These are phyloP conservation scores for Siniperca chuatsi DNA, from an alignment of 2,113 vertebrate species.

Conservation along the genomic window DNA sequence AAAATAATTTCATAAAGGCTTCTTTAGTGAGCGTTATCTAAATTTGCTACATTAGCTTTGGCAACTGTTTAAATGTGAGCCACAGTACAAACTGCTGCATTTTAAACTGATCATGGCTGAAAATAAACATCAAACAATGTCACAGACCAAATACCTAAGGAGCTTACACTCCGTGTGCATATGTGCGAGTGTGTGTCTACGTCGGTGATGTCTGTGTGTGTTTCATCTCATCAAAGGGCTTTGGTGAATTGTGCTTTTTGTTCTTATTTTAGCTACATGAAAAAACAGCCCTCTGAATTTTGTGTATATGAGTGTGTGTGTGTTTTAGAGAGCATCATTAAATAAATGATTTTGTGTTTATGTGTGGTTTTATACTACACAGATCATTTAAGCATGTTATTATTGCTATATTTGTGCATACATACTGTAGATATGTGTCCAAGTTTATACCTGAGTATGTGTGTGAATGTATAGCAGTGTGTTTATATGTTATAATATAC, in stretches of 20 bases:
- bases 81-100: neutral
- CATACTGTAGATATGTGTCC: neutral
- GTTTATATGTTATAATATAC: neutral
- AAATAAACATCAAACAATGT: constrained; percentile 49
- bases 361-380: neutral
- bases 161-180: constrained; percentile 24
- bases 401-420: neutral
- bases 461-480: neutral
- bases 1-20: neutral
- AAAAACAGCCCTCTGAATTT: neutral
- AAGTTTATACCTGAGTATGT: too few species aligned
- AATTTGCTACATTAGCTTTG: too few species aligned
- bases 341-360: neutral
- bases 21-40: neutral
- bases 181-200: neutral
- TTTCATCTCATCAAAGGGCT: constrained; percentile 7
- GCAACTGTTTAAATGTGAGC: neutral
- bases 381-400: neutral
- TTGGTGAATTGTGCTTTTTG: neutral
- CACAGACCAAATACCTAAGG: constrained; percentile 33
- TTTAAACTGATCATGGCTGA: constrained; percentile 12
- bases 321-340: neutral
- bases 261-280: neutral
- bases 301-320: neutral
- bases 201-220: neutral